phyloP scores from a whole-genome alignment of 2,797 vertebrate species.

The Corythornis leucogaster region DNA sequence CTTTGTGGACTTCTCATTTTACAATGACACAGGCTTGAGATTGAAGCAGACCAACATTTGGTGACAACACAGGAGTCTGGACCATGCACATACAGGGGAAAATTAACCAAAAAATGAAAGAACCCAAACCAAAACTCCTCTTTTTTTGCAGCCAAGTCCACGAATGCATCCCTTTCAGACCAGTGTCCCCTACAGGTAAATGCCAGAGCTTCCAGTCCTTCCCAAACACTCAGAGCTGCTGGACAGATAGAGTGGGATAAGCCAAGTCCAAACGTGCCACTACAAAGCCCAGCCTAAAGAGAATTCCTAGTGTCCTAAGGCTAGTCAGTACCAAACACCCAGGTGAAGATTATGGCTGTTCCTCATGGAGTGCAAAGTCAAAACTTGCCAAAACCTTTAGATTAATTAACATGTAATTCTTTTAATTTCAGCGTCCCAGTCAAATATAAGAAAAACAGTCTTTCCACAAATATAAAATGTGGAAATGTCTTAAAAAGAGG shows the following conservation, averaged over 20 bases:
- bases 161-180: slow-evolving; percentile 57
- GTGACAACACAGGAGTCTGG: slow-evolving; percentile 56
- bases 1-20: slow-evolving; percentile 50
- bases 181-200: neutral
- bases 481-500: slow-evolving; percentile 76
- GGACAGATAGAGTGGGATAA: slow-evolving; percentile 12
- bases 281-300: slow-evolving; percentile 57
- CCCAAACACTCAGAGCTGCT: slow-evolving; percentile 55
- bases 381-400: slow-evolving; percentile 68
- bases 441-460: slow-evolving; percentile 82
- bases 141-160: slow-evolving; percentile 50
- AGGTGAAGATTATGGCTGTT: slow-evolving; percentile 66
- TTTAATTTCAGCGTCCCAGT: slow-evolving; percentile 71
- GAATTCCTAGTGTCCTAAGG: slow-evolving; percentile 48
- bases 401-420: slow-evolving; percentile 71
- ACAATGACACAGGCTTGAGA: slow-evolving; percentile 46
- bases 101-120: neutral
- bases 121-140: neutral
- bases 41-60: slow-evolving; percentile 51
- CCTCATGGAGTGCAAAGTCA: slow-evolving; percentile 78
- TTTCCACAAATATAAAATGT: slow-evolving; percentile 81
- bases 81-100: slow-evolving; percentile 60
- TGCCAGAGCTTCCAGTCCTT: slow-evolving; percentile 30
- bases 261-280: slow-evolving; percentile 55
- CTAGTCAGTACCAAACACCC: slow-evolving; percentile 43